Base-by-base conservation (phyloP, 2,797 vertebrate genomes). In the Hypotaenidia okinawae region DNA sequence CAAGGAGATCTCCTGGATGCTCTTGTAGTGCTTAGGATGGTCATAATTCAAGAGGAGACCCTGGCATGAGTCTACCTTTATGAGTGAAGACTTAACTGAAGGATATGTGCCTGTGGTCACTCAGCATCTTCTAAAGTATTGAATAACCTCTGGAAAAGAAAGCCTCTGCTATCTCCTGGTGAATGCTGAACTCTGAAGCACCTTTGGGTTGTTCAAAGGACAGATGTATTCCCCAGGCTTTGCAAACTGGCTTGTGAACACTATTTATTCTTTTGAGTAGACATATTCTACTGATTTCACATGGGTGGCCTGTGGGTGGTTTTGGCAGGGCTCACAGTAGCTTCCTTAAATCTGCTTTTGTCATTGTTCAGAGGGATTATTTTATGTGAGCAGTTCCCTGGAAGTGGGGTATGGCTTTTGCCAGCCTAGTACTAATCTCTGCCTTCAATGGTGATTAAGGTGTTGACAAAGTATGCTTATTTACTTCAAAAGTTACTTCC, bases 81-180 rank as follows among this genome's bases (percentile, higher is more conserved):
- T 68, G 49, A 22, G n/a, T 58, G 58, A 70, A 62, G 61, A 17
- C 32, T 77, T 62, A 35, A 30, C 19, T 27, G 59, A 72, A 51
- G 0, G 68, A 11, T 1, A 0, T 6, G 6, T 81, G n/a, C 25
- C 4, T 55, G 10, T 32, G 64, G 67, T 57, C 72, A 35, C 4
- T 82, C 64, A 59, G 64, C 32, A 16, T 63, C 35, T 72, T 78
- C 49, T 63, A 3, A 67, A 76, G 18, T 35, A 37, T 45, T 33
- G 16, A 55, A 18, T 14, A 58, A 80, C 10, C 49, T 76, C 43
- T 45, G 2, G 0, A 77, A 74, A 66, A 27, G 27, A 28, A 70
- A 24, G 39, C 30, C 59, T 61, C 17, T 87, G 7, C 41, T 76
- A 39, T 61, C 35, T 73, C 49, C 55, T 82, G 66, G 22, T 57